Conservation (phyloP, 2,888 invertebrate genomes). For the Orthosia cruda region DNA sequence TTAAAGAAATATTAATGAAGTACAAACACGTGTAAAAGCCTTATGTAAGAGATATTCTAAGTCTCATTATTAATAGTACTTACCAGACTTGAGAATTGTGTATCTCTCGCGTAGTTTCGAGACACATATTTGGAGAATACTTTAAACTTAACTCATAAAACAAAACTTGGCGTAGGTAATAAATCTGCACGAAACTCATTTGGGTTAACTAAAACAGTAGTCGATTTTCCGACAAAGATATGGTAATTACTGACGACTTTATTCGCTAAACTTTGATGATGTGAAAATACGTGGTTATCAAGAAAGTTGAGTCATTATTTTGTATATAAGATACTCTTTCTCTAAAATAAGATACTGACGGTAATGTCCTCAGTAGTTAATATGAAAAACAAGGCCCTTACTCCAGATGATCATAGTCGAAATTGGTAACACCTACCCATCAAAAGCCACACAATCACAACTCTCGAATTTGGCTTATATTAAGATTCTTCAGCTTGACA, state of each 20-base stretch:
- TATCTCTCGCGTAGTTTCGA: slow-evolving; percentile 37
- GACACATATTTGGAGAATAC: slow-evolving; percentile 60
- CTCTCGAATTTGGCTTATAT: no score
- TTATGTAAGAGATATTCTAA: slow-evolving; percentile 21
- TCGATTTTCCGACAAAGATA: slow-evolving; percentile 56
- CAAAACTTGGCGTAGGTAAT: slow-evolving; percentile 68
- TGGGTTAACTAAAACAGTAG: slow-evolving; percentile 64
- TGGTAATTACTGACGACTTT: slow-evolving; percentile 50
- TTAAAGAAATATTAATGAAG: slow-evolving; percentile 4
- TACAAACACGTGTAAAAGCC: slow-evolving; percentile 2
- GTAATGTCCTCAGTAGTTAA: not conserved
- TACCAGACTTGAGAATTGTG: slow-evolving; percentile 19
- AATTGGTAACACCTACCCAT: no score
- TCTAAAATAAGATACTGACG: no score
- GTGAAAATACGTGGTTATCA: not conserved
- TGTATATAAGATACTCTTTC: not conserved
- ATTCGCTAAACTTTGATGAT: slow-evolving; percentile 27
- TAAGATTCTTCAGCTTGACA: no score
- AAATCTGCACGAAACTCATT: slow-evolving; percentile 75
- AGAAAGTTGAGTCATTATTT: not conserved
- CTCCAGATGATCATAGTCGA: no score
- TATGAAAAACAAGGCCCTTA: no score
- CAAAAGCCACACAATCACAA: no score
- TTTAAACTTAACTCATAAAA: slow-evolving; percentile 75
- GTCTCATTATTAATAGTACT: slow-evolving; percentile 42